phyloP scores from a whole-genome alignment of 2,113 vertebrate genomes.

The Geothlypis trichas region DNA sequence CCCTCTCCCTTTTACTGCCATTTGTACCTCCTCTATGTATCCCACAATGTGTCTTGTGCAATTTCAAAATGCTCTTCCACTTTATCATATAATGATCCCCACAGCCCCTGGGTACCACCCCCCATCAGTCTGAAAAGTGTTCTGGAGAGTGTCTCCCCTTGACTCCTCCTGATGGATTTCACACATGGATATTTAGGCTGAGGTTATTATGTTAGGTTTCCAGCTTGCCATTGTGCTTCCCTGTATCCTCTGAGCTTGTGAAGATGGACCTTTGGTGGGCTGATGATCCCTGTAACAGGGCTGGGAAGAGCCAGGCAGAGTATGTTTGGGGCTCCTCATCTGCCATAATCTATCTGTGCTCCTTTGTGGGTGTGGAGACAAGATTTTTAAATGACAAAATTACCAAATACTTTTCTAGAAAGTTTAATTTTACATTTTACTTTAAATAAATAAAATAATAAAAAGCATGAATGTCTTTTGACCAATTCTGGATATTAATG shows the following conservation, averaged over 20 bases:
- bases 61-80: neutral
- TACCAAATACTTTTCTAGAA: neutral
- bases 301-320: neutral
- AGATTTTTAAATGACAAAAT: neutral
- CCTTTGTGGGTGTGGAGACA: neutral
- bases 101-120: rapidly evolving
- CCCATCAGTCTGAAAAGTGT: rapidly evolving
- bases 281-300: neutral
- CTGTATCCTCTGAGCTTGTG: neutral
- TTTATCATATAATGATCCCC: neutral
- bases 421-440: neutral
- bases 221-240: rapidly evolving
- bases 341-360: neutral
- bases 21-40: neutral
- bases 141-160: neutral
- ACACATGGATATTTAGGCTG: neutral
- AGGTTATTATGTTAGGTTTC: neutral
- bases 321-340: neutral
- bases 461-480: rapidly evolving
- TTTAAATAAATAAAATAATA: neutral
- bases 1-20: neutral
- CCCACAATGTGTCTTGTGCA: neutral
- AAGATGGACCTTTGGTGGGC: neutral
- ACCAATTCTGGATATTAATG: neutral
- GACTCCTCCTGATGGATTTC: neutral